Base-by-base conservation (phyloP, 1,140 invertebrate species). In the Hylaeus anthracinus region DNA sequence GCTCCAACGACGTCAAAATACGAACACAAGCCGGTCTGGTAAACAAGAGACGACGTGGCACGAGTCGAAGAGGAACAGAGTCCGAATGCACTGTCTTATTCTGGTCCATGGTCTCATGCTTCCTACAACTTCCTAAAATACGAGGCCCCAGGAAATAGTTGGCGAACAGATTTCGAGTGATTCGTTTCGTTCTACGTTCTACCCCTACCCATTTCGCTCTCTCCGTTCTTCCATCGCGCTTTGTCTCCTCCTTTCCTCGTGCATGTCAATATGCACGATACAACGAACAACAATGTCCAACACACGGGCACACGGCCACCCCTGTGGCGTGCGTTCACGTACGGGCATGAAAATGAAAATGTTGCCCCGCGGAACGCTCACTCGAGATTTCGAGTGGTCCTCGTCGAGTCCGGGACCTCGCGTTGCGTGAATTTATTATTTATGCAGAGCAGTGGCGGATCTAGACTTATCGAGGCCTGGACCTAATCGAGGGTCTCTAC, bases 91-190 rank as follows among this genome's bases (percentile, higher is more conserved):
- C 71, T 60, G 81, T 79, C 81, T 88, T 80, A 78, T 81, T 79
- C 79, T 86, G 88, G 85, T 81, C 84, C 79, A 84, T 79, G 79
- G 84, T 84, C 82, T 86, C 84, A 79, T 79, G 88, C 89, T 88
- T 89, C 86, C 88, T 88, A 86, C 84, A 90, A 88, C 82, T 88
- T 90, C 85, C 89, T 90, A 91, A 90, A 90, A 91, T 90, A 89
- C 85, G 72, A 88, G 87, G 85, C 86, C 88, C 88, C 86, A 88
- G 84, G 76, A 87, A 86, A 88, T 88, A 85, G 86, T 86, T 83
- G 86, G 66, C 74, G 72, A 86, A 78, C 71, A 64, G 69, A 70
- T 80, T 76, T 79, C 78, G 79, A 81, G 81, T 55, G 84, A 60
- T 87, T 87, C 86, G 84, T 83, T 88, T 86, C 86, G 85, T 90